These are phyloP conservation scores for Calliphora vicina DNA, from an alignment of 1,140 invertebrate species.

Conservation along the genomic window DNA sequence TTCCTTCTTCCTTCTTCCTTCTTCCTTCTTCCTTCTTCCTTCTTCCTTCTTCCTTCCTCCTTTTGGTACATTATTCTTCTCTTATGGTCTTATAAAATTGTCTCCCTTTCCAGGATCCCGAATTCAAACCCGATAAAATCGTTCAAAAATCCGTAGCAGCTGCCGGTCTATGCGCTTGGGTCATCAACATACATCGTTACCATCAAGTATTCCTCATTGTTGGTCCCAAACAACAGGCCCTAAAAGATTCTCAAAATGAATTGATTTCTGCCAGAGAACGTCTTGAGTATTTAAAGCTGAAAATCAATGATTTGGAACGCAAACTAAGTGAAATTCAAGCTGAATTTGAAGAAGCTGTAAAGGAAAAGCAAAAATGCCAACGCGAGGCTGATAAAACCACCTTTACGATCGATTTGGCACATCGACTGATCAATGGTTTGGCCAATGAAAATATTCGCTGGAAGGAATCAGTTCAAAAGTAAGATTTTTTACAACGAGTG, in stretches of 20 bases:
- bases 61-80: neutral
- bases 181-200: slow-evolving; percentile 91
- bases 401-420: slow-evolving; percentile 88
- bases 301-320: slow-evolving; percentile 76
- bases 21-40: too few species aligned
- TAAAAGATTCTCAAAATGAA: slow-evolving; percentile 87
- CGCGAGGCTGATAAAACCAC: slow-evolving; percentile 85
- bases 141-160: slow-evolving; percentile 88
- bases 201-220: slow-evolving; percentile 93
- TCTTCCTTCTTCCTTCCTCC: too few species aligned
- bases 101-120: slow-evolving; percentile 67
- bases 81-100: neutral
- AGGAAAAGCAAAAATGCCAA: slow-evolving; percentile 88
- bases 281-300: slow-evolving; percentile 76
- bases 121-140: slow-evolving; percentile 90
- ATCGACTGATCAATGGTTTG: slow-evolving; percentile 92
- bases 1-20: neutral
- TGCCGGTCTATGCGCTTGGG: slow-evolving; percentile 92
- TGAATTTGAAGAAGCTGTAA: slow-evolving; percentile 85
- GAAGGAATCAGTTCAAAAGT: slow-evolving; percentile 63
- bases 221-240: slow-evolving; percentile 83
- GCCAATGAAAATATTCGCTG: slow-evolving; percentile 90
- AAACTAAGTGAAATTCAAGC: slow-evolving; percentile 78
- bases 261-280: slow-evolving; percentile 86
- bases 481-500: slow-evolving; percentile 28